Evolutionary conservation across 1,140 invertebrate genomes (phyloP), one percentile per base, ranked within the genome.

Genomic region (Zaprionus tsacasi): DNA sequence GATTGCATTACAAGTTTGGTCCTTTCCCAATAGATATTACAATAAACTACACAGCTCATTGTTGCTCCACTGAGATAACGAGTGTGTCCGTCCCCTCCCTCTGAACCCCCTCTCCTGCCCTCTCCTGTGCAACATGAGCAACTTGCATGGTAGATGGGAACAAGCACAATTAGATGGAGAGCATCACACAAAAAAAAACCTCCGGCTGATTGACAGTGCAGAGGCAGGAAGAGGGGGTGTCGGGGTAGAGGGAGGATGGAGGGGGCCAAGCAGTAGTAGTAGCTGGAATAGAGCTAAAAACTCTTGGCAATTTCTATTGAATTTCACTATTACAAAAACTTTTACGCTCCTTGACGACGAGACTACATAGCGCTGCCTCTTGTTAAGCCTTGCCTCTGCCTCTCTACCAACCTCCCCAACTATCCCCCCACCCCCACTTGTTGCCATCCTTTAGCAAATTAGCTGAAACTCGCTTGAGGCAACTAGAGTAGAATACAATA

Each of bases 1-100:
- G 78, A 82, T 79, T 82, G 76, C 81, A 82, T 72, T 68, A 56
- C 43, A 70, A 70, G 54, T 67, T 82, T 57, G 54, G 12, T 56
- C 55, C 52, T 73, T 48, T 59, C 35, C 40, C 77, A 63, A 87
- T 79, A 78, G 78, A 70, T 81, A 78, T 66, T 63, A 79, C 70
- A 79, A 82, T 82, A 65, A 72, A 68, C 56, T 71, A 45, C 64
- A 54, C 21, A 40, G 40, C 30, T 56, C 72, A 76, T 87, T 86
- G 76, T 87, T 79, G 52, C 35, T 6, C 2, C 40, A 15, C 52
- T 6, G 45, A 65, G 64, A 73, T 79, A 65, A 71, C 38, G 38
- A 55, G 57, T 27, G 13, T 59, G 12, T 7, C 25, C 33, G 50
- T 30, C 57, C 36, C 25, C 17, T 6, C 70, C 17, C 3, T 17